phyloP scores from a whole-genome alignment of 1,140 invertebrate species.

The Homalodisca vitripennis region DNA sequence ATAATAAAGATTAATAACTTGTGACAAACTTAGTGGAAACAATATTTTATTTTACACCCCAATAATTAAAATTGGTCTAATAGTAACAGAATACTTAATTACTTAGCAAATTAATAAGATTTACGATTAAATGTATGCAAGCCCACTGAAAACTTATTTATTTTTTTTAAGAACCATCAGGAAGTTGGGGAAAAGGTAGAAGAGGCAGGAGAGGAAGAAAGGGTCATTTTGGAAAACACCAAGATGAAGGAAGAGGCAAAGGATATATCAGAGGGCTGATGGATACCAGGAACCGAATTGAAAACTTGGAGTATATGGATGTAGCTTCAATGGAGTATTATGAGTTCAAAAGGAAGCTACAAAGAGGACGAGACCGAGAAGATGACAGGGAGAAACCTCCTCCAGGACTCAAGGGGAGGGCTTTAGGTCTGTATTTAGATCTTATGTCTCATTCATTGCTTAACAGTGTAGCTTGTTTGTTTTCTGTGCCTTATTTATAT shows the following conservation, averaged over 20 bases:
- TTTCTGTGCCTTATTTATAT: too few relatives aligned
- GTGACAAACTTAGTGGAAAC: too few relatives aligned
- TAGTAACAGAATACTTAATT: too few relatives aligned
- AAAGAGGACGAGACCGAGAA: not conserved
- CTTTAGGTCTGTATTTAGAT: slow-evolving; percentile 1
- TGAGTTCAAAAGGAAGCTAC: too few relatives aligned
- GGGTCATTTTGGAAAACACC: not conserved
- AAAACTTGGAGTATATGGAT: slow-evolving; percentile 6
- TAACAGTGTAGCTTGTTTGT: too few relatives aligned
- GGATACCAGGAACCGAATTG: not conserved
- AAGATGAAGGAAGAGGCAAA: not conserved
- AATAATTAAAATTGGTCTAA: too few relatives aligned
- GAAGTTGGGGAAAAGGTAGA: not conserved
- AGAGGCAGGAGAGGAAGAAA: slow-evolving; percentile 9
- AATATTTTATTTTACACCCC: too few relatives aligned
- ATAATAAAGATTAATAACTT: too few relatives aligned
- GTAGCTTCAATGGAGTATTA: not conserved
- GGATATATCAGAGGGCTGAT: not conserved
- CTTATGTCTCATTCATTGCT: too few relatives aligned
- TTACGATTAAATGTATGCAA: too few relatives aligned
- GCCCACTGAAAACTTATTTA: too few relatives aligned
- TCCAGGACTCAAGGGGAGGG: slow-evolving; percentile 21
- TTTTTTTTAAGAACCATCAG: not conserved
- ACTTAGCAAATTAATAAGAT: too few relatives aligned
- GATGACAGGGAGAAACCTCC: slow-evolving; percentile 18